Percentiles rank a stretch among this genome's conserved stretches.
Conservation (phyloP, 1,140 invertebrate species). For the Drosophila simulans region DNA sequence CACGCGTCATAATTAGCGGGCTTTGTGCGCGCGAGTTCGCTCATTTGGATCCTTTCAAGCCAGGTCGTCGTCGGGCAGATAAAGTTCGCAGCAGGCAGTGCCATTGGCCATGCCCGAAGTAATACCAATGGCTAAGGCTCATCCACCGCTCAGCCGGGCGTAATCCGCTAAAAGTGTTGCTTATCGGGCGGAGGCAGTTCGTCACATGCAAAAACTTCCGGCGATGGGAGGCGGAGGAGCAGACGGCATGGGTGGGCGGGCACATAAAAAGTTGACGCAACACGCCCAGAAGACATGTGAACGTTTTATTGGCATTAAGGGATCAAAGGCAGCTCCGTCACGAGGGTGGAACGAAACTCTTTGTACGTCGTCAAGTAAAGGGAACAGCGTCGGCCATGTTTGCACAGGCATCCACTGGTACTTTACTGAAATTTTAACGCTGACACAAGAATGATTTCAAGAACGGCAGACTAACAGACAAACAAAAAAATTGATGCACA, state of each 20-base stretch:
- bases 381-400: slow-evolving; percentile 55
- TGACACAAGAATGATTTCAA: slow-evolving; percentile 82
- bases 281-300: slow-evolving; percentile 76
- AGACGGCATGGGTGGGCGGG: not conserved
- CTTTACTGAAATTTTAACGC: slow-evolving; percentile 76
- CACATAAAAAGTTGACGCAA: slow-evolving; percentile 75
- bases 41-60: slow-evolving; percentile 66
- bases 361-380: slow-evolving; percentile 67
- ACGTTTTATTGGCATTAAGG: slow-evolving; percentile 82
- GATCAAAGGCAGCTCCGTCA: slow-evolving; percentile 62
- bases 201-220: slow-evolving; percentile 75
- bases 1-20: slow-evolving; percentile 77
- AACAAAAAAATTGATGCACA: slow-evolving; percentile 19
- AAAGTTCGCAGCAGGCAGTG: slow-evolving; percentile 38
- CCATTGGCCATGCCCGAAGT: slow-evolving; percentile 3
- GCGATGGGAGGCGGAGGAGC: not conserved
- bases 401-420: slow-evolving; percentile 71
- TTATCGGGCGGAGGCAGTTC: slow-evolving; percentile 64
- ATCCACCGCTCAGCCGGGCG: slow-evolving; percentile 45
- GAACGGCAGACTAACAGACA: slow-evolving; percentile 37
- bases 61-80: slow-evolving; percentile 27
- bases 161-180: slow-evolving; percentile 65
- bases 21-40: slow-evolving; percentile 52
- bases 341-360: slow-evolving; percentile 54
- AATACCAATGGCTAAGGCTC: slow-evolving; percentile 36